phyloP scores from a whole-genome alignment of 2,888 invertebrate genomes.

The Polyommatus iphigenia region DNA sequence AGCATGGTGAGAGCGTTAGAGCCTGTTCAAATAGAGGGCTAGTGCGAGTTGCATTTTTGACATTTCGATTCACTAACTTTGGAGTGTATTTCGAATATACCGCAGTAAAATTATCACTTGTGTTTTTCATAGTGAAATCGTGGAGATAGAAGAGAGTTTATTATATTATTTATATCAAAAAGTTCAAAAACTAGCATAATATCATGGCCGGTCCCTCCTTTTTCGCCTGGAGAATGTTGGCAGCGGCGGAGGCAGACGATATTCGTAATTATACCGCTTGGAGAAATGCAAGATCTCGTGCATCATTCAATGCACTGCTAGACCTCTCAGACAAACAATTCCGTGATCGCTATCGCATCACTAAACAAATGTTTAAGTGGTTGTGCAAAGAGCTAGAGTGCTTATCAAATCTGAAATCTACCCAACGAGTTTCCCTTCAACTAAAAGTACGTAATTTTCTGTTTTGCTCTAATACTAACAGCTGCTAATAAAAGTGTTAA shows the following conservation, averaged over 20 bases:
- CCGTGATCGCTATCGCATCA: no score
- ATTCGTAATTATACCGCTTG: background rate
- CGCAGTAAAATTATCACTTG: background rate
- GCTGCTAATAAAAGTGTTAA: no score
- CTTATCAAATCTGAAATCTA: background rate
- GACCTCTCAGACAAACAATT: no score
- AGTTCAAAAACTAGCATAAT: background rate
- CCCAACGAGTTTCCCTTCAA: background rate
- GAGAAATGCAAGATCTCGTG: background rate
- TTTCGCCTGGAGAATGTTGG: no score
- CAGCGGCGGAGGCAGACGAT: background rate
- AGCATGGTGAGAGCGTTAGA: background rate
- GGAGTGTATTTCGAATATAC: background rate
- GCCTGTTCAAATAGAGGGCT: background rate
- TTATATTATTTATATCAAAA: background rate
- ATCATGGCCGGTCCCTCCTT: background rate
- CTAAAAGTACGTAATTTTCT: background rate
- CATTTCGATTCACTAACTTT: background rate
- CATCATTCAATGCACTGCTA: background rate
- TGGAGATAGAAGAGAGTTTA: background rate
- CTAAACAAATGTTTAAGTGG: background rate
- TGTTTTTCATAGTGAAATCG: background rate
- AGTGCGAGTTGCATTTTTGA: slow-evolving; percentile 4
- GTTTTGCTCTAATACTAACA: no score
- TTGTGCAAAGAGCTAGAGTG: background rate